Base-by-base conservation (phyloP, 1,140 invertebrate genomes). In the Drosophila busckii region DNA sequence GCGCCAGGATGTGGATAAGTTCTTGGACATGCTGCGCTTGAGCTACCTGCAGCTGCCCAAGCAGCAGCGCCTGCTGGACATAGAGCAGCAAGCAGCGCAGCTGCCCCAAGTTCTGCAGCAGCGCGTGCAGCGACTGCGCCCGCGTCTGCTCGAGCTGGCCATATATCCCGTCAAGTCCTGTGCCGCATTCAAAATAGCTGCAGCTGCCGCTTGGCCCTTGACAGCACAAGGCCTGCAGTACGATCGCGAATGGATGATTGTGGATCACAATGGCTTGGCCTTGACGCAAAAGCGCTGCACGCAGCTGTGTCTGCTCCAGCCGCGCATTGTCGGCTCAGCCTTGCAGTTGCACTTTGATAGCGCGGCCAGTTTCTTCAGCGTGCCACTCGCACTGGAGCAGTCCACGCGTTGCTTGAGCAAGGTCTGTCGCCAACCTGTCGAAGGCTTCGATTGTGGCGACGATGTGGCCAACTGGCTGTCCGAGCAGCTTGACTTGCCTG, bases 141-240 rank as follows among this genome's bases (percentile, higher is more conserved):
- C 80, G 0, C 59, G 70, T 0, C 84, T 92, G 29, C 84, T 89
- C 10, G 89, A 93, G 78, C 92, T 98, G 40, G 94, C 92, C 80
- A 89, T 98, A 34, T 99, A 96, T 89, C 97, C 97, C 1, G 91
- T 99, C 1, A 99, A 99, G 89, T 98, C 97, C 0, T 98, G 97
- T 89, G 94, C 90, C 2, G 91, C 93, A 22, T 94, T 93, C 62
- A 90, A 92, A 86, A 89, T 95, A 32, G 66, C 88, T 45, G 4
- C 52, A 66, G n/a, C 0, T 1, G 20, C 12, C 19, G 16, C 25
- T n/a, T 98, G 96, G 96, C 88, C 89, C 23, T 87, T 97, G 20
- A 92, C 91, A 13, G 58, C 80, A 0, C 92, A 91, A 69, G 97
- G 97, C 1, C 89, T 99, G 9, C 88, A 93, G 71, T 97, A 94